Percentiles rank a stretch among this genome's conserved stretches.
phyloP scores from a whole-genome alignment of 2,797 vertebrate genomes.

The Rhynchotus rufescens region DNA sequence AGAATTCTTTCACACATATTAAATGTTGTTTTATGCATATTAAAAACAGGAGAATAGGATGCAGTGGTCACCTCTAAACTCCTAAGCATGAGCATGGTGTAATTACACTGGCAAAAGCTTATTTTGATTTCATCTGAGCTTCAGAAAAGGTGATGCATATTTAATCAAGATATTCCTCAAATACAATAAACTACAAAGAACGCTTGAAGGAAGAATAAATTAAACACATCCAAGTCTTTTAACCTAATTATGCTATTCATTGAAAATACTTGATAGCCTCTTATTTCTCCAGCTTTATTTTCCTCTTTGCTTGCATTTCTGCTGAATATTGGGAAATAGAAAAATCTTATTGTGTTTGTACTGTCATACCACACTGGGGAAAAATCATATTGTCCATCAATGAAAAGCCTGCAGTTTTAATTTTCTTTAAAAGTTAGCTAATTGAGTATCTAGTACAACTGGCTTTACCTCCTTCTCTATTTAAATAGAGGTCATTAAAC shows the following conservation, averaged over 20 bases:
- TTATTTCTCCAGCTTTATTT: conserved; percentile 11
- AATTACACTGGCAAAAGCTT: conserved; percentile 87
- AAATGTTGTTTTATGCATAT: background rate
- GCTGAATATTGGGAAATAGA: background rate
- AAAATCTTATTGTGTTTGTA: background rate
- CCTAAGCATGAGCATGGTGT: conserved; percentile 67
- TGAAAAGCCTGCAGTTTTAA: background rate
- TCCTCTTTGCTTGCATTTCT: background rate
- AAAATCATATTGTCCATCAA: background rate
- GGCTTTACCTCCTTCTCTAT: background rate
- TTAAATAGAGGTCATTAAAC: background rate
- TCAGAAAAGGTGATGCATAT: conserved; percentile 61
- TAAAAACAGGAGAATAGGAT: conserved; percentile 10
- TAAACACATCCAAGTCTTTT: conserved; percentile 54
- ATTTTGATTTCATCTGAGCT: conserved; percentile 70
- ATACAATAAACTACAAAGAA: conserved; percentile 59
- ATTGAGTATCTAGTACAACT: background rate
- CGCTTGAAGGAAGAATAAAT: conserved; percentile 64
- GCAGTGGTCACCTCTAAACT: conserved; percentile 60
- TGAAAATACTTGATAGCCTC: background rate
- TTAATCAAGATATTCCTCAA: conserved; percentile 72
- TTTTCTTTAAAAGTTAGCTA: background rate
- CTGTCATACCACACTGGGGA: background rate
- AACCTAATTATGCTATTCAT: conserved; percentile 59
- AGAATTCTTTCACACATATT: conserved; percentile 21